These are phyloP conservation scores for Brachylomia viminalis DNA, from an alignment of 2,888 invertebrate genomes.

Conservation along the genomic window DNA sequence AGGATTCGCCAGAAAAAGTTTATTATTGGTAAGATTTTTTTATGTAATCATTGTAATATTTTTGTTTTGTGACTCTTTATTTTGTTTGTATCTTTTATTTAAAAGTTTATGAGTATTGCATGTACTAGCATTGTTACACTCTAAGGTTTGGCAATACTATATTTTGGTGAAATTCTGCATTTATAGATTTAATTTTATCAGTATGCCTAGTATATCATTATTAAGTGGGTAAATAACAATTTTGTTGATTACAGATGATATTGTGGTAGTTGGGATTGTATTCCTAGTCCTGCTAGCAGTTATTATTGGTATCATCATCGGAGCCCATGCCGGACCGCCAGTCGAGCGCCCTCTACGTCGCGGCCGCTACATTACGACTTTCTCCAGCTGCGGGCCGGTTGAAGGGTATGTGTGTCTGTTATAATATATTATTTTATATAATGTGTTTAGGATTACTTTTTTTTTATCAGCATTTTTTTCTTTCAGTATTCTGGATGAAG, in stretches of 20 bases:
- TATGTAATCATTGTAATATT: background rate
- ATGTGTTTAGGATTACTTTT: background rate
- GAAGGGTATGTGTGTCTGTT: slow-evolving; percentile 91
- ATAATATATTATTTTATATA: background rate
- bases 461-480: slow-evolving; percentile 34
- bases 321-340: slow-evolving; percentile 87
- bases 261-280: slow-evolving; percentile 89
- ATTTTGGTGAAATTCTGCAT: background rate
- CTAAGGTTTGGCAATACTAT: background rate
- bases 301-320: slow-evolving; percentile 91
- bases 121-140: background rate
- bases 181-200: background rate
- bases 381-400: slow-evolving; percentile 94
- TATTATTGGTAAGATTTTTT: slow-evolving; percentile 89
- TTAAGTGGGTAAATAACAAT: background rate
- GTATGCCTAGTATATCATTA: background rate
- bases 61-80: background rate
- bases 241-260: slow-evolving; percentile 84
- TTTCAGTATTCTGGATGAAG: slow-evolving; percentile 93
- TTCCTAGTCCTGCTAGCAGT: slow-evolving; percentile 92
- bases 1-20: slow-evolving; percentile 92
- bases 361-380: slow-evolving; percentile 93
- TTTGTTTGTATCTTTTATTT: background rate
- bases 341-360: slow-evolving; percentile 92
- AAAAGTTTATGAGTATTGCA: background rate